Base-by-base conservation (phyloP, 2,888 invertebrate genomes). In the Hyposoter dolosus region DNA sequence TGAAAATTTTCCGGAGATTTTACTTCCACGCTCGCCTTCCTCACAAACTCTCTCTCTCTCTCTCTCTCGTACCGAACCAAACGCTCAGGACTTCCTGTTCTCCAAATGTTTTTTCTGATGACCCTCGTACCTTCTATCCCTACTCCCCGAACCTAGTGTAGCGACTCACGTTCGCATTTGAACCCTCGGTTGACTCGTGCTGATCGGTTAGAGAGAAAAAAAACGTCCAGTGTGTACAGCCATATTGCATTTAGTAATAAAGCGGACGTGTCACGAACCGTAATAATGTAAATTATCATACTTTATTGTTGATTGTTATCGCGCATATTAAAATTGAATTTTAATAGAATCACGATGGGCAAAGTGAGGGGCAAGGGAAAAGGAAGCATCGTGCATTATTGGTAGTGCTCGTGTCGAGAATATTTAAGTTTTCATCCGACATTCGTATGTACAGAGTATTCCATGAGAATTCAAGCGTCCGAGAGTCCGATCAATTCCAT, bases 271-370 rank as follows among this genome's bases (percentile, higher is more conserved):
- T 76, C 83, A 74, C 83, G 83, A 77, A 68, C 86, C 68, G 28
- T 77, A 86, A 86, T 86, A 83, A 74, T 83, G 86, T 83, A 81
- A 86, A 86, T 86, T 86, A 81, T 86, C 86, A 86, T 86, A 86
- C 83, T 80, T 86, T 86, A 86, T 86, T 81, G 77, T 81, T 83
- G 86, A 86, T 83, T 83, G 86, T 83, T 86, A 86, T 83, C 83
- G 83, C 81, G 86, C 83, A 83, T 86, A 83, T 86, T 86, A 86
- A 86, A 86, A 83, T 83, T 66, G 63, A 43, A 65, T 77, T 86
- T 83, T 83, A 83, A 83, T 83, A 74, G 40, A 81, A 81, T 86
- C 72, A 9, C 66, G 77, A 32, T 75, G 68, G 63, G 65, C 23
- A 19, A n/a, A 80, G 63, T 10, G 28, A 35, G 66, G 17, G 7